Evolutionary conservation across 1,140 invertebrate genomes (phyloP).

Genomic region (Galleria mellonella): DNA sequence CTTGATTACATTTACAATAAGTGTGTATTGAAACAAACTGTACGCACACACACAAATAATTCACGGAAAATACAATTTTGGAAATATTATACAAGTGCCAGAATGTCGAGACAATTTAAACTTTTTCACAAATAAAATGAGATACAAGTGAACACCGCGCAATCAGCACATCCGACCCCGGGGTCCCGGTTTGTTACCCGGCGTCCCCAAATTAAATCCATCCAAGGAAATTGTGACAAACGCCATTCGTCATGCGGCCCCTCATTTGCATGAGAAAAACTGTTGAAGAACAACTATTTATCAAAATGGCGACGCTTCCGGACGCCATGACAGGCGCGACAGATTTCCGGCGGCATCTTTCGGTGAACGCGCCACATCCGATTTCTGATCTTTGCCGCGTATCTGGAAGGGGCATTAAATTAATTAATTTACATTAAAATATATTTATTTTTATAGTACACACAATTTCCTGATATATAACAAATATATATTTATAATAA

Average conservation of each 20-base stretch:
- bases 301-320: conserved; percentile 65
- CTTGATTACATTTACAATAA: too few species aligned
- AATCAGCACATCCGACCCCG: conserved; percentile 19
- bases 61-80: too few species aligned
- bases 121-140: conserved; percentile 1
- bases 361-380: conserved; percentile 29
- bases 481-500: too few species aligned
- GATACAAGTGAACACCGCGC: conserved; percentile 1
- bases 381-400: conserved; percentile 3
- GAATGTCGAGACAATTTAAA: background rate
- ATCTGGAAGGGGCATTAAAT: too few species aligned
- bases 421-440: too few species aligned
- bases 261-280: conserved; percentile 73
- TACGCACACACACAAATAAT: too few species aligned
- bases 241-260: conserved; percentile 35
- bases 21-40: too few species aligned
- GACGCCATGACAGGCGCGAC: conserved; percentile 60
- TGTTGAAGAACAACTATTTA: conserved; percentile 71
- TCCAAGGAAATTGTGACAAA: conserved; percentile 30
- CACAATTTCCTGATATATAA: too few species aligned
- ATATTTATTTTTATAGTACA: too few species aligned
- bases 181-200: conserved; percentile 16
- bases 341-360: conserved; percentile 59
- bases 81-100: background rate
- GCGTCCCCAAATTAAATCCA: conserved; percentile 25